Percentiles rank a stretch among this genome's conserved stretches.
phyloP scores from a whole-genome alignment of 2,888 invertebrate species.

The Drosophila demipolita region DNA sequence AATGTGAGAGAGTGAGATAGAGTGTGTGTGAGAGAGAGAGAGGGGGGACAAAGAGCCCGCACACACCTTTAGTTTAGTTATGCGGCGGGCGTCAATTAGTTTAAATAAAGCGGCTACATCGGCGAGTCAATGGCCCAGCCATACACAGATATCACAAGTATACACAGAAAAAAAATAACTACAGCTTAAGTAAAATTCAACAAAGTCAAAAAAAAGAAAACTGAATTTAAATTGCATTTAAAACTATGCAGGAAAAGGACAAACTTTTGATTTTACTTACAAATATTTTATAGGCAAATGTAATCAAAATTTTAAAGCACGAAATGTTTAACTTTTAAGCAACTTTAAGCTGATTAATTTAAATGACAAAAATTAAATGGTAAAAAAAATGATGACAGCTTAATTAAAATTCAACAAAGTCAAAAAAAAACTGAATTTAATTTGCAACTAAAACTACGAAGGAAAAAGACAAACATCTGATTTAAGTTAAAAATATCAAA shows the following conservation, averaged over 20 bases:
- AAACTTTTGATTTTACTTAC: background rate
- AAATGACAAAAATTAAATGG: background rate
- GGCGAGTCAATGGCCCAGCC: constrained; percentile 73
- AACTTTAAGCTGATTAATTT: background rate
- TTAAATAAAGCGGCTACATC: constrained; percentile 69
- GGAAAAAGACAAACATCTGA: background rate
- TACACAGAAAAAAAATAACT: constrained; percentile 1
- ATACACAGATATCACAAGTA: constrained; percentile 10
- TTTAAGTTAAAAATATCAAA: background rate
- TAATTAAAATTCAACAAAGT: no score
- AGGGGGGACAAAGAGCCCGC: constrained; percentile 37
- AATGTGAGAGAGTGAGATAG: background rate
- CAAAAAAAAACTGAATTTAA: background rate
- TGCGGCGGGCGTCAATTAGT: constrained; percentile 77
- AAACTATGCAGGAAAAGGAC: background rate
- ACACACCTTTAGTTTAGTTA: constrained; percentile 64
- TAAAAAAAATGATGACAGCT: background rate
- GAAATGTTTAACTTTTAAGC: background rate
- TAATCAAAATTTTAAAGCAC: background rate
- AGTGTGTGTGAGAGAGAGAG: no score
- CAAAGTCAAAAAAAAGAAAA: no score
- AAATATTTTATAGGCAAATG: background rate
- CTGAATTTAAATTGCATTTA: background rate
- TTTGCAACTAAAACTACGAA: background rate
- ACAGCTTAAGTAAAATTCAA: no score